Conservation (phyloP, 2,888 invertebrate genomes). For the Drosophila testacea region DNA sequence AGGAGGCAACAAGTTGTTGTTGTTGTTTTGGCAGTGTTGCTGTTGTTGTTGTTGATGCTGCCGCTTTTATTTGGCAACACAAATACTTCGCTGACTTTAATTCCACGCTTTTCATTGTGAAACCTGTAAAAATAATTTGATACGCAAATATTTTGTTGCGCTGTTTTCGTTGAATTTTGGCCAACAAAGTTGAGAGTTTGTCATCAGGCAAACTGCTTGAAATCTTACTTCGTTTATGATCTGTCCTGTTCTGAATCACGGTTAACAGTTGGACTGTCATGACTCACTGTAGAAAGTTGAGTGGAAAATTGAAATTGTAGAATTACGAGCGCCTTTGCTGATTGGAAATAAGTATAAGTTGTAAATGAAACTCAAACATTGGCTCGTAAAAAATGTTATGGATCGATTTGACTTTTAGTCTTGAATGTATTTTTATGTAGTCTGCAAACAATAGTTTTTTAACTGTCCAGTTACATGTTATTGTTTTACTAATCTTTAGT, state of each 20-base stretch:
- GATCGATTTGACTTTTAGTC: neutral
- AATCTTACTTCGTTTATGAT: neutral
- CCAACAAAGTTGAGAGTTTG: conserved; percentile 32
- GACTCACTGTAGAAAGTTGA: conserved; percentile 39
- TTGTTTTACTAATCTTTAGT: no score
- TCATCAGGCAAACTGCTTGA: conserved; percentile 21
- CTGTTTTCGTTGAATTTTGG: conserved; percentile 52
- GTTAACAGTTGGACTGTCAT: conserved; percentile 1
- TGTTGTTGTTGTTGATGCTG: conserved; percentile 14
- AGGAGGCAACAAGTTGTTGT: conserved; percentile 37
- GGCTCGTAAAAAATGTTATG: neutral
- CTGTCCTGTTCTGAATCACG: conserved; percentile 34
- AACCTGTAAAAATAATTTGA: conserved; percentile 51
- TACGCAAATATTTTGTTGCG: conserved; percentile 64
- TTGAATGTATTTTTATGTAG: neutral
- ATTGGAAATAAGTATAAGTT: neutral
- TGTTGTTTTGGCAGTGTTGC: conserved; percentile 4
- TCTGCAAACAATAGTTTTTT: no score
- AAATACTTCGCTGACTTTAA: conserved; percentile 49
- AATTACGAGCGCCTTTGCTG: neutral
- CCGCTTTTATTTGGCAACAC: conserved; percentile 31
- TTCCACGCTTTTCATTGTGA: conserved; percentile 16
- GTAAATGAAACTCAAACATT: neutral
- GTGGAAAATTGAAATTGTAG: neutral
- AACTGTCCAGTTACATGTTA: no score